Evolutionary conservation across 1,140 invertebrate species (phyloP).

Genomic region (Diachasmimorpha longicaudata): DNA sequence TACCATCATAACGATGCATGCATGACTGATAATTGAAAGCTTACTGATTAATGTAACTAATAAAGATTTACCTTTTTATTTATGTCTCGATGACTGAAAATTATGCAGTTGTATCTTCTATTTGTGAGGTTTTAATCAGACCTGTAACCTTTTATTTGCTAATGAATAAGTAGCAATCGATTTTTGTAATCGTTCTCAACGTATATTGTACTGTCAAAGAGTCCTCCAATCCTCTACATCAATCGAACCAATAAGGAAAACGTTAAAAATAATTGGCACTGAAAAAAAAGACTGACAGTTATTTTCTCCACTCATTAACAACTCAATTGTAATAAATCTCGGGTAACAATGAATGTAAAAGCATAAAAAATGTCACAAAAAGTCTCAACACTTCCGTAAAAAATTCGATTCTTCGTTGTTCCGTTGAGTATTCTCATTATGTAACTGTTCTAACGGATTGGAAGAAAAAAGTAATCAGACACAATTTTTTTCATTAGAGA

Average conservation of each 20-base stretch:
- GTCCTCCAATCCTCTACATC: too few species aligned
- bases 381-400: not conserved
- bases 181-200: too few species aligned
- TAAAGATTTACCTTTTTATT: not conserved
- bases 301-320: not conserved
- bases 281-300: not conserved
- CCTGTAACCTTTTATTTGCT: too few species aligned
- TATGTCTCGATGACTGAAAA: not conserved
- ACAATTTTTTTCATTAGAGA: not conserved
- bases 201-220: too few species aligned
- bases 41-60: not conserved
- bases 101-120: not conserved
- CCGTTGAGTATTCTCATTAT: not conserved
- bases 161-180: too few species aligned
- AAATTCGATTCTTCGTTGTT: not conserved
- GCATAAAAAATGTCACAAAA: not conserved
- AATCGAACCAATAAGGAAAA: not conserved
- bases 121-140: not conserved
- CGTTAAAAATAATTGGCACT: not conserved
- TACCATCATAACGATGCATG: not conserved
- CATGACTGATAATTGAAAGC: conserved; percentile 4
- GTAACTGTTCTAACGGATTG: not conserved
- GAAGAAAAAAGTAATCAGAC: not conserved
- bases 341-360: not conserved
- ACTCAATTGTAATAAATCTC: not conserved